These are phyloP conservation scores for Scaptomyza cyrtandrae DNA, from an alignment of 2,888 invertebrate genomes.

Conservation along the genomic window DNA sequence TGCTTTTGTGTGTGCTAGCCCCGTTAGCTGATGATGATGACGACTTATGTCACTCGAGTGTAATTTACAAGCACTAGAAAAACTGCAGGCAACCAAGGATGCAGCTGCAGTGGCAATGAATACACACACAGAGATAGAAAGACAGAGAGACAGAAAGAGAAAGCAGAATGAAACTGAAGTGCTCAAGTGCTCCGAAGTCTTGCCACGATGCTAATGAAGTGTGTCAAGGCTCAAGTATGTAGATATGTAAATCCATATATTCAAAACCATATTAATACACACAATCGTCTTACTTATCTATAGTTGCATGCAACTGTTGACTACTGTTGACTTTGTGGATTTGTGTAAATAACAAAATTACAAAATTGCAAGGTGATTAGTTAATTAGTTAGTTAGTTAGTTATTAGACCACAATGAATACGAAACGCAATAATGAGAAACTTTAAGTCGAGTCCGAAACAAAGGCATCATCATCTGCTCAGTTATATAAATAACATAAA, in stretches of 20 bases:
- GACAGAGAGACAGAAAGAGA: not conserved
- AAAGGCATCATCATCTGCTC: not conserved
- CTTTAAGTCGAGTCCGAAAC: not conserved
- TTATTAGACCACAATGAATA: slow-evolving; percentile 3
- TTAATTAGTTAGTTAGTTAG: not conserved
- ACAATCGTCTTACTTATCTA: not conserved
- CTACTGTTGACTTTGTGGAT: not conserved
- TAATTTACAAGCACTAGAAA: slow-evolving; percentile 59
- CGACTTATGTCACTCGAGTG: slow-evolving; percentile 62
- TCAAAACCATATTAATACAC: not conserved
- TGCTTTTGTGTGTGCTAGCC: slow-evolving; percentile 3
- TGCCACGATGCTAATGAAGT: slow-evolving; percentile 48
- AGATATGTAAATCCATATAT: not conserved
- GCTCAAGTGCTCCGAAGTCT: slow-evolving; percentile 15
- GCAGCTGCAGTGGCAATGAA: slow-evolving; percentile 29
- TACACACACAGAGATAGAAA: not conserved
- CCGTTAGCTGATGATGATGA: slow-evolving; percentile 41
- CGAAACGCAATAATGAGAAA: not conserved
- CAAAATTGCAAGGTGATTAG: slow-evolving; percentile 1
- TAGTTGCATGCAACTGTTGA: slow-evolving; percentile 12
- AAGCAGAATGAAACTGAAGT: slow-evolving; percentile 11
- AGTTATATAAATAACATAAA: slow-evolving; percentile 2
- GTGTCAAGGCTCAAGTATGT: slow-evolving; percentile 15
- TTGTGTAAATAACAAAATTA: slow-evolving; percentile 3
- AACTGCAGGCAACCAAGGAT: slow-evolving; percentile 39